Percentiles rank a stretch among this genome's conserved stretches.
These are phyloP conservation scores for Eubasilissa regina DNA, from an alignment of 1,140 invertebrate genomes.

Conservation along the genomic window DNA sequence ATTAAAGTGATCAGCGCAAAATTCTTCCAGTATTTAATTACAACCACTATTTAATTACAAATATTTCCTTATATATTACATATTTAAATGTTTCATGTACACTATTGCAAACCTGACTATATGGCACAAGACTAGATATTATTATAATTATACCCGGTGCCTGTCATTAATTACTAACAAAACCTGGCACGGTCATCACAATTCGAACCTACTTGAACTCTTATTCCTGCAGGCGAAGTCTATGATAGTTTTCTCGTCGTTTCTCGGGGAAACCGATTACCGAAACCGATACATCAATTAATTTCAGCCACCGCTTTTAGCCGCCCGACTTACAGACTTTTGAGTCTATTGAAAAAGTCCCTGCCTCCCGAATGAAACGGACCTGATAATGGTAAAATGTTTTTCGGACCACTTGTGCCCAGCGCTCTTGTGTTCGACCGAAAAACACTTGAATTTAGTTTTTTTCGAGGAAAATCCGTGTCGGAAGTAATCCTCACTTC, in stretches of 20 bases:
- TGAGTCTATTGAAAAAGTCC: background rate
- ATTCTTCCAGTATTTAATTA: too few species aligned
- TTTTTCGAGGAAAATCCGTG: background rate
- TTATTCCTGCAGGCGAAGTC: too few species aligned
- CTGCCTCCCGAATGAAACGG: background rate
- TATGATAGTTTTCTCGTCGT: background rate
- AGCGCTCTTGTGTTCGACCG: background rate
- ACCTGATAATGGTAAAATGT: background rate
- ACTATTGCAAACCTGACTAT: too few species aligned
- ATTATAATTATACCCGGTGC: too few species aligned
- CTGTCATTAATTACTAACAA: too few species aligned
- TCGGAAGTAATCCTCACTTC: background rate
- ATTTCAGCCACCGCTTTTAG: background rate
- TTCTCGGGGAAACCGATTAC: background rate
- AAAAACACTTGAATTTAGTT: constrained; percentile 20
- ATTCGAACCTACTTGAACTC: too few species aligned
- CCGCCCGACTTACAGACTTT: background rate
- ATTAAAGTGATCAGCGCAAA: too few species aligned
- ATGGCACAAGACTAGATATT: too few species aligned
- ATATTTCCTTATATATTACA: too few species aligned
- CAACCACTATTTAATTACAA: too few species aligned
- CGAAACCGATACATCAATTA: background rate
- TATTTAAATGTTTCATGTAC: too few species aligned
- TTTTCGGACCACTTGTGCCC: background rate
- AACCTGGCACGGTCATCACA: too few species aligned